Conservation (phyloP, 2,888 invertebrate genomes). For the Hesperia comma region DNA sequence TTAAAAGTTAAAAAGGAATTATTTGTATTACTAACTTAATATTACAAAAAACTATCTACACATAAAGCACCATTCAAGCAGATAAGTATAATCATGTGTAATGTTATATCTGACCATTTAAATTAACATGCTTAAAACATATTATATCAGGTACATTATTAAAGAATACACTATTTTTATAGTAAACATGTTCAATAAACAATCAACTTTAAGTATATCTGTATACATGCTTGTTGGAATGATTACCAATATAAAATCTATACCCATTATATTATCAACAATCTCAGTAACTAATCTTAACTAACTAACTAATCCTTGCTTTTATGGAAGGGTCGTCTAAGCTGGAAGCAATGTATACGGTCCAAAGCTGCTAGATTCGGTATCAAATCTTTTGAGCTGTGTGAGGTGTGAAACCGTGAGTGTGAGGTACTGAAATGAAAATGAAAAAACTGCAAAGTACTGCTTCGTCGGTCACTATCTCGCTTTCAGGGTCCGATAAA, state of each 20-base stretch:
- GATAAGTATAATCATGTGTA: slow-evolving; percentile 45
- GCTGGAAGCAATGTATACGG: too few relatives aligned
- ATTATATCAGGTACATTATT: slow-evolving; percentile 61
- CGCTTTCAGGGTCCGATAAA: too few relatives aligned
- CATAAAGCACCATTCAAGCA: slow-evolving; percentile 65
- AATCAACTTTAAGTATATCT: slow-evolving; percentile 7
- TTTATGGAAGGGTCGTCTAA: too few relatives aligned
- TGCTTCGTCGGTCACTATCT: too few relatives aligned
- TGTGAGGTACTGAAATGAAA: too few relatives aligned
- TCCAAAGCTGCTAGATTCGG: too few relatives aligned
- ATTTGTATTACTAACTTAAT: slow-evolving; percentile 42
- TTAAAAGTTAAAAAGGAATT: slow-evolving; percentile 42
- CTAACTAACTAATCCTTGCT: too few relatives aligned
- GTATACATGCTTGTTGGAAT: slow-evolving; percentile 24
- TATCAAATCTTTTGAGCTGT: too few relatives aligned
- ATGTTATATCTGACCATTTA: slow-evolving; percentile 37
- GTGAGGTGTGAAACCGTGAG: too few relatives aligned
- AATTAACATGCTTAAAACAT: slow-evolving; percentile 46
- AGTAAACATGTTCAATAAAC: slow-evolving; percentile 8
- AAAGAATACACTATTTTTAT: slow-evolving; percentile 42
- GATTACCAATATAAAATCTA: background rate
- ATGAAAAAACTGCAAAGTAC: too few relatives aligned
- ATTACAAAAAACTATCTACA: slow-evolving; percentile 51
- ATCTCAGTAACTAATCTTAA: too few relatives aligned
- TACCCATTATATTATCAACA: background rate